phyloP scores from a whole-genome alignment of 2,888 invertebrate genomes.

The Lamproptera curius region DNA sequence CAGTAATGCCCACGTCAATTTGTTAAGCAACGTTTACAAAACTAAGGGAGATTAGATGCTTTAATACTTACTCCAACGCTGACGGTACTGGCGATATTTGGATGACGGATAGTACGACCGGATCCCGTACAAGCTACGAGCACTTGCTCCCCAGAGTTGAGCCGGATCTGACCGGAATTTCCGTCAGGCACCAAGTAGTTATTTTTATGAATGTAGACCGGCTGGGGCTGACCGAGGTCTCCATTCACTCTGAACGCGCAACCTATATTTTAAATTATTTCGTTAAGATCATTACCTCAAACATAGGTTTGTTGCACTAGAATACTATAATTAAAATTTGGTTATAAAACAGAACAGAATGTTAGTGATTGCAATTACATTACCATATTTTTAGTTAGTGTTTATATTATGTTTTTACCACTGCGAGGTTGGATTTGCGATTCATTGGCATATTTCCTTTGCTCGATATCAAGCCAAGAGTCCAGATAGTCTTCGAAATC shows the following conservation, averaged over 20 bases:
- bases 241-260: conserved; percentile 63
- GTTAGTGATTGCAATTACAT: too few species aligned
- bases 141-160: conserved; percentile 46
- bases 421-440: conserved; percentile 32
- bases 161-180: conserved; percentile 43
- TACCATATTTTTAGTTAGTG: too few species aligned
- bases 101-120: conserved; percentile 43
- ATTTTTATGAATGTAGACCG: conserved; percentile 69
- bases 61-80: conserved; percentile 44
- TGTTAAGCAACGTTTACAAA: too few species aligned
- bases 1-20: too few species aligned
- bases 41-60: too few species aligned
- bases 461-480: conserved; percentile 51
- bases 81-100: conserved; percentile 38
- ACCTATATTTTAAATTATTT: too few species aligned
- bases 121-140: conserved; percentile 47
- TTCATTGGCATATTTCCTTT: conserved; percentile 39
- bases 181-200: conserved; percentile 44
- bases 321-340: too few species aligned
- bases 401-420: too few species aligned
- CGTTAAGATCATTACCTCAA: too few species aligned
- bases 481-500: conserved; percentile 70
- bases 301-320: too few species aligned
- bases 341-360: too few species aligned
- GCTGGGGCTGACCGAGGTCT: conserved; percentile 75